Base-by-base conservation (phyloP, 1,140 invertebrate species). In the Holcopasites calliopsidis region DNA sequence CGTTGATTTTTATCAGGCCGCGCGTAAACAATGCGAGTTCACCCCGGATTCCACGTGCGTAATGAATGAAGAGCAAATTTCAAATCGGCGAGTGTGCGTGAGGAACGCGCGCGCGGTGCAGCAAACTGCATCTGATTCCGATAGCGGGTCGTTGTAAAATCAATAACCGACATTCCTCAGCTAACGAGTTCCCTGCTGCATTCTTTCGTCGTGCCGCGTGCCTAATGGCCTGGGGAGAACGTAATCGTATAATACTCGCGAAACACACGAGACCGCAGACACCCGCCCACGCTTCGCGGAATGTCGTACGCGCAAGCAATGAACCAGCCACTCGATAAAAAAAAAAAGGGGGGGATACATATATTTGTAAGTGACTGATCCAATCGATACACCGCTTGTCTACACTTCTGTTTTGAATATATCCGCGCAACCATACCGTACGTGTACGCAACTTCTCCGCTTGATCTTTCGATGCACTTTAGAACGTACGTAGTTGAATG, bases 201-300 rank as follows among this genome's bases (percentile, higher is more conserved):
- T 77, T 82, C 79, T 81, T 82, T 77, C 42, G 31, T 62, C 33
- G 50, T 47, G 44, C 16, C n/a, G n/a, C 42, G 35, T 28, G 33
- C 69, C 65, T 77, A 77, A 81, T 77, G 69, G 33, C 42, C 61
- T 28, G 60, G 62, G 26, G 79, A 49, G 75, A 77, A 74, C 54
- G 79, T 73, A 77, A 71, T 69, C 73, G 62, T 70, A 71, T 82
- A 77, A 82, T 82, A 81, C 77, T 81, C 74, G 75, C 75, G 58
- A 82, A 77, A 82, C 62, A 81, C 70, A 52, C 33, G 38, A 35
- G 61, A n/a, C n/a, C 28, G 55, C 65, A 68, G 71, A 82, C n/a
- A n/a, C 68, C 68, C 80, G 69, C 75, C 80, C 69, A 82, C 80
- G 69, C 52, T 18, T 23, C 3, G 11, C 47, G 79, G 79, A 82